phyloP scores from a whole-genome alignment of 2,797 vertebrate species.

The Myoxocephalus aenaeus region DNA sequence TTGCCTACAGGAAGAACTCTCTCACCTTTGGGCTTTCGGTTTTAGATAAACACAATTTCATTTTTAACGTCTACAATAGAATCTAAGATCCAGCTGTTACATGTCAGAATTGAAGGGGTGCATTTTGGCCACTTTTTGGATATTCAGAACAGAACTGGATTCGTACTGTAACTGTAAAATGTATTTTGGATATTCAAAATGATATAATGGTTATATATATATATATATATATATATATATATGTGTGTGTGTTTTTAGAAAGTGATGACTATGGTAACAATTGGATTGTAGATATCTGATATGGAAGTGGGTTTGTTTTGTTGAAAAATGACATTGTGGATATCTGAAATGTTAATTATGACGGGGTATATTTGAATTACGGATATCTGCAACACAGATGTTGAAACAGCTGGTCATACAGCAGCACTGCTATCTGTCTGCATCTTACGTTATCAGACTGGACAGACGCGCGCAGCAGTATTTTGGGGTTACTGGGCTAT shows the following conservation, averaged over 20 bases:
- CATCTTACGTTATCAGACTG: neutral
- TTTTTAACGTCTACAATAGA: neutral
- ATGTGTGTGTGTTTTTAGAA: no score
- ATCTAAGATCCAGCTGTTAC: neutral
- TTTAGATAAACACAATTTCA: neutral
- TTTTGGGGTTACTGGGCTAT: conserved; percentile 27
- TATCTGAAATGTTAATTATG: neutral
- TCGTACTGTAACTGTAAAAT: no score
- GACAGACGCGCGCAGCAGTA: neutral
- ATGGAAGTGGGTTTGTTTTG: neutral
- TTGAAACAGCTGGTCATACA: neutral
- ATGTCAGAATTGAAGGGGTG: neutral
- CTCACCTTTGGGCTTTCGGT: neutral
- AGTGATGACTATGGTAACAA: no score
- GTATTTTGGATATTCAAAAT: no score
- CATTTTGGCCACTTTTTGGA: neutral
- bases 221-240: no score
- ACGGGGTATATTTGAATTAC: neutral
- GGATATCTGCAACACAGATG: neutral
- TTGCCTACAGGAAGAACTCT: neutral
- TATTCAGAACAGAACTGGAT: no score
- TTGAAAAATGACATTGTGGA: neutral
- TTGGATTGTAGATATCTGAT: no score
- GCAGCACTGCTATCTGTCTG: neutral
- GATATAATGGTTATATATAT: no score